Base-by-base conservation (phyloP, 1,140 invertebrate genomes). In the Ladona fulva region DNA sequence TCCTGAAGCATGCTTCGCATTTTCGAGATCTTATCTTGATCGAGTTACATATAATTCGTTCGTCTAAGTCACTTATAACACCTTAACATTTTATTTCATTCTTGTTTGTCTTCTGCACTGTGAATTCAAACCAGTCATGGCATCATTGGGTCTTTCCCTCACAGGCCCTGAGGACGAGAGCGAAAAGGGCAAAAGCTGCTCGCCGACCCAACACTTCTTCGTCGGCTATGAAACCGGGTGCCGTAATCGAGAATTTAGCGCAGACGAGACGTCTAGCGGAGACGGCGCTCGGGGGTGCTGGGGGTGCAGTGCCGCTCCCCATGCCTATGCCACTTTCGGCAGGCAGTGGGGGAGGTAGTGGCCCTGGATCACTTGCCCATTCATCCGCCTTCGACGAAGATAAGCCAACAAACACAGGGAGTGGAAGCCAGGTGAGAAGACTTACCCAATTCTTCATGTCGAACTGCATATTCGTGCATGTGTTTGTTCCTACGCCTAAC, bases 201-300 rank as follows among this genome's bases (percentile, higher is more conserved):
- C 89, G 92, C 79, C 93, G 93, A 84, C 91, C 92, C 6, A 89
- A 92, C 80, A 85, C 91, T 79, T 87, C 52, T 16, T 66, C 52
- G 16, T 66, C 90, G 74, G 90, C 93, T 77, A 90, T 92, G 77
- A 91, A 91, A 79, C 91, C 92, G 0, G 92, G 92, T 37, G 92
- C 93, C 82, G 93, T 96, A 80, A 95, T 96, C 84, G 94, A 96
- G 86, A 96, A 96, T 84, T 89, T 95, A 76, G 92, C 93, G 52
- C 92, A 93, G 82, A 95, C 93, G 0, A 85, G 88, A 83, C 87
- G 92, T 81, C 88, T 95, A 81, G 92, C 93, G 29, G 94, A 95
- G 84, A 95, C 94, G 74, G 90, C 92, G 12, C 84, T 95, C 75
- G 90, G 92, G 78, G 81, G 80, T 78, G 74, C 76, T 37, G 42